Percentiles rank a stretch among this genome's conserved stretches.
phyloP scores from a whole-genome alignment of 2,113 vertebrate genomes.

The Scartelaos histophorus region DNA sequence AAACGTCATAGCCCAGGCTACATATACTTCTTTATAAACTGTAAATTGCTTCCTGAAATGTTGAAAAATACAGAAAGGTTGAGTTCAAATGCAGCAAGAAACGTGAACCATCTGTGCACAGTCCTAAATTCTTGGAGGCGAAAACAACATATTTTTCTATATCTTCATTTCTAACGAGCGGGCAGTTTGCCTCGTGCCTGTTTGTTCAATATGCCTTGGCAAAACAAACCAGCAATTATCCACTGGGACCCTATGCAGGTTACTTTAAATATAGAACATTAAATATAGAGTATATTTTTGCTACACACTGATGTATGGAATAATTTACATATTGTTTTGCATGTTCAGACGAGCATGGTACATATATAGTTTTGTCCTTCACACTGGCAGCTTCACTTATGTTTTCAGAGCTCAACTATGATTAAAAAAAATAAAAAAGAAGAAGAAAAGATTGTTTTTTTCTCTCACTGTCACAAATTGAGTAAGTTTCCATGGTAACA shows the following conservation, averaged over 20 bases:
- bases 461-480: slow-evolving; percentile 52
- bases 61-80: slow-evolving; percentile 26
- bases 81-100: slow-evolving; percentile 64
- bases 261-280: not conserved
- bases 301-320: slow-evolving; percentile 14
- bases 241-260: slow-evolving; percentile 38
- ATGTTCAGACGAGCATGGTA: slow-evolving; percentile 33
- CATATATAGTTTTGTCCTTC: slow-evolving; percentile 14
- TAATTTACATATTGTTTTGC: slow-evolving; percentile 9
- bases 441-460: slow-evolving; percentile 58
- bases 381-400: not conserved
- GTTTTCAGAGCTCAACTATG: slow-evolving; percentile 32
- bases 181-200: slow-evolving; percentile 39
- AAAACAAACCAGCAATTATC: slow-evolving; percentile 55
- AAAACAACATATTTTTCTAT: slow-evolving; percentile 61
- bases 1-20: not conserved
- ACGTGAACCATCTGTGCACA: slow-evolving; percentile 64
- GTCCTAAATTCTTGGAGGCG: slow-evolving; percentile 45
- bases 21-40: slow-evolving; percentile 18
- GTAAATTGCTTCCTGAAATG: slow-evolving; percentile 36
- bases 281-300: slow-evolving; percentile 32
- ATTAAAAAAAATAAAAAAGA: slow-evolving; percentile 66
- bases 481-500: slow-evolving; percentile 74
- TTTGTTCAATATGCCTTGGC: slow-evolving; percentile 39
- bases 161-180: slow-evolving; percentile 68